These are phyloP conservation scores for Stegodyphus dumicola DNA, from an alignment of 1,140 invertebrate species.

Conservation along the genomic window DNA sequence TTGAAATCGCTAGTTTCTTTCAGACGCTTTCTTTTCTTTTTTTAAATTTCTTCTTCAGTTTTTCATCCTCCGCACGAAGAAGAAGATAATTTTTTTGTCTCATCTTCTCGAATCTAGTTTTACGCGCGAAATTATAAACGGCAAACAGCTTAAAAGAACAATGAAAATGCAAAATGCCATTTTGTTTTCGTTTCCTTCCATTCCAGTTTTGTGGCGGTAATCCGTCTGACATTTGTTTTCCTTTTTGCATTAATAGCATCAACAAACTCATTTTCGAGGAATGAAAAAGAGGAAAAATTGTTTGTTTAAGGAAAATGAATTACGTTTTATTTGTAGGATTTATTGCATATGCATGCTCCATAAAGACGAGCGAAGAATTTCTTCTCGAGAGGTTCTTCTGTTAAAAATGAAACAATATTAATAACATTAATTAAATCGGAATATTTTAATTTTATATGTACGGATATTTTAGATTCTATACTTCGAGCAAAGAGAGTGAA, in stretches of 20 bases:
- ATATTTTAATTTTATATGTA: no score
- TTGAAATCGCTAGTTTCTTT: constrained; percentile 48
- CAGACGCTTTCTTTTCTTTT: neutral
- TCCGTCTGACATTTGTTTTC: neutral
- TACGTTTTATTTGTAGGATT: no score
- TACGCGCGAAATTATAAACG: neutral
- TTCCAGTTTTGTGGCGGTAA: neutral
- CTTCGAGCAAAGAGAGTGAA: no score
- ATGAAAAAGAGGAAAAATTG: neutral
- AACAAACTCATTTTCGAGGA: neutral
- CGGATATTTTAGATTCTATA: no score
- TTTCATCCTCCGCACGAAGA: neutral
- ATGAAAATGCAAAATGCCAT: neutral
- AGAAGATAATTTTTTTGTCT: neutral
- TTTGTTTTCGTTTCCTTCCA: neutral
- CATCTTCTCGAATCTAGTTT: no score
- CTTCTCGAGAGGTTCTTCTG: no score
- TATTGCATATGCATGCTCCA: no score
- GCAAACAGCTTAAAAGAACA: constrained; percentile 28
- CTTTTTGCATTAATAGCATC: neutral
- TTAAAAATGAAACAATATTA: no score
- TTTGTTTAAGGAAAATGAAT: no score
- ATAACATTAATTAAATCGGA: no score
- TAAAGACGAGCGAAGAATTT: no score
- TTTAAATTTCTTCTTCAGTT: neutral